phyloP scores from a whole-genome alignment of 2,113 vertebrate genomes.

The Clarias magur region DNA sequence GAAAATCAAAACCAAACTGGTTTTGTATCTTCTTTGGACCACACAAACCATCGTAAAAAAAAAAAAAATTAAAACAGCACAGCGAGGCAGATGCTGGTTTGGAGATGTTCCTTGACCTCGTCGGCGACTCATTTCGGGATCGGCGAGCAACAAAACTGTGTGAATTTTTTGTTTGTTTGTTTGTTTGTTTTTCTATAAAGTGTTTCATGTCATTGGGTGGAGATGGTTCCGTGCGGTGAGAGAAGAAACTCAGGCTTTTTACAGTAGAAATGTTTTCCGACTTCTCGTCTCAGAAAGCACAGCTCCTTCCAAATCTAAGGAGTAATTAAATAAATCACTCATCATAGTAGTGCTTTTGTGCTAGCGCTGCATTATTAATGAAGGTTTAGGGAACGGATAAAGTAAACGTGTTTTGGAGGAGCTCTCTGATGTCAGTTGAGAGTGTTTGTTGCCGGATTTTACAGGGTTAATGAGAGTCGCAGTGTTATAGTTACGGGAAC shows the following conservation, averaged over 20 bases:
- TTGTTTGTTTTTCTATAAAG: background rate
- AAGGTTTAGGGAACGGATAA: background rate
- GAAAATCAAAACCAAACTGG: background rate
- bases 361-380: background rate
- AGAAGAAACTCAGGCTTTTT: background rate
- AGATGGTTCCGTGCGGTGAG: background rate
- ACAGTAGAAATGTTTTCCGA: background rate
- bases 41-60: too few species aligned
- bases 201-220: background rate
- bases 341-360: background rate
- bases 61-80: background rate
- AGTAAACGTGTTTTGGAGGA: background rate
- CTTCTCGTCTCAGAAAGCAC: background rate
- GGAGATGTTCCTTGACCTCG: background rate
- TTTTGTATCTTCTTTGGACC: background rate
- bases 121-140: background rate
- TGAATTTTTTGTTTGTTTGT: background rate
- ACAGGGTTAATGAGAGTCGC: background rate
- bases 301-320: background rate
- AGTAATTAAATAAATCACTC: background rate
- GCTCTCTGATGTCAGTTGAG: background rate
- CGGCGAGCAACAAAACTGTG: background rate
- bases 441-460: background rate
- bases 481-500: background rate
- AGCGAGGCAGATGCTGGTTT: background rate